Evolutionary conservation across 2,797 vertebrate genomes (phyloP).

Genomic region (Delichon dasypus): DNA sequence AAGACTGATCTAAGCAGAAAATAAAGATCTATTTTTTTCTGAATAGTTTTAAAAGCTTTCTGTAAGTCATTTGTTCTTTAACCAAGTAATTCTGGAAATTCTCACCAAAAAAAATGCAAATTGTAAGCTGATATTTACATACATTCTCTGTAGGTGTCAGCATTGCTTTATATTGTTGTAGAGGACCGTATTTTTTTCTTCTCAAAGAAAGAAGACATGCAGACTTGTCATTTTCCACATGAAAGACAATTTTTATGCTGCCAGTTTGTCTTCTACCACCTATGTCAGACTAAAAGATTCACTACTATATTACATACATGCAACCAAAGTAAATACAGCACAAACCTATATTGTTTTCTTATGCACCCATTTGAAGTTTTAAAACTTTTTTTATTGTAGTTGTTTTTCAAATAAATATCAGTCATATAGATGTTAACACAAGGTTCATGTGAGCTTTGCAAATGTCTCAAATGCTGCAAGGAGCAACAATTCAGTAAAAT

Average conservation of each 20-base stretch:
- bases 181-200: slow-evolving; percentile 47
- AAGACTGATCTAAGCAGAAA: not conserved
- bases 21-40: not conserved
- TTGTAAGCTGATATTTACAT: slow-evolving; percentile 64
- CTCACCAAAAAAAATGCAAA: slow-evolving; percentile 18
- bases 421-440: not conserved
- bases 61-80: not conserved
- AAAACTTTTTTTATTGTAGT: not conserved
- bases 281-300: not conserved
- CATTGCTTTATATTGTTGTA: slow-evolving; percentile 69
- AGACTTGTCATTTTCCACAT: slow-evolving; percentile 11
- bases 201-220: slow-evolving; percentile 15
- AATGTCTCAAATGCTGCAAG: not conserved
- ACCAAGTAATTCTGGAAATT: not conserved
- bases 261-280: not conserved
- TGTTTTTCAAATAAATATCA: not conserved
- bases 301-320: not conserved
- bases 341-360: not conserved
- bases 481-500: not conserved
- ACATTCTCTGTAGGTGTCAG: slow-evolving; percentile 75
- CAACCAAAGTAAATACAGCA: not conserved
- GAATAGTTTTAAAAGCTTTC: not conserved
- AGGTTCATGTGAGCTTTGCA: not conserved
- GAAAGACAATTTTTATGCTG: not conserved
- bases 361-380: not conserved